Conservation (phyloP, 2,797 vertebrate genomes). For the Tokudaia muenninki region DNA sequence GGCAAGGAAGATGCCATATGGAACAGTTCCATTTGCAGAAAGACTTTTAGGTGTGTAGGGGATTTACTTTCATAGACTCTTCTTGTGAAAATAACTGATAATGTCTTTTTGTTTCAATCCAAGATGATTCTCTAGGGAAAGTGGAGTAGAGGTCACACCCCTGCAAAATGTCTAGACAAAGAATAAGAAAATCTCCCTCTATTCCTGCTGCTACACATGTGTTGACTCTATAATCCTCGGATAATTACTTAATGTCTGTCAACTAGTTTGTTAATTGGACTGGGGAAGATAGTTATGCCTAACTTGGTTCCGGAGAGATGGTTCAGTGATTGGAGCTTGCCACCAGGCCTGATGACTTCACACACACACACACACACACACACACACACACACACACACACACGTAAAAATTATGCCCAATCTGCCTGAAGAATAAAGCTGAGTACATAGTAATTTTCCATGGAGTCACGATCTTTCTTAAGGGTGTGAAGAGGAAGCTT, state of each 20-base stretch:
- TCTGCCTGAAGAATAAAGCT: neutral
- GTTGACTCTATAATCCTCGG: neutral
- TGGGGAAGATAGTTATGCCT: neutral
- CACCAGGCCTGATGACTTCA: neutral
- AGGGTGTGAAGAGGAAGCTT: neutral
- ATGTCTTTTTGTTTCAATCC: neutral
- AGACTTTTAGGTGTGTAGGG: neutral
- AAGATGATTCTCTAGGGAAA: neutral
- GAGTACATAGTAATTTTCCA: neutral
- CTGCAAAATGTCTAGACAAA: neutral
- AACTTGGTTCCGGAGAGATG: neutral
- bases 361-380: neutral
- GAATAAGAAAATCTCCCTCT: conserved; percentile 34
- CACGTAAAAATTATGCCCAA: neutral
- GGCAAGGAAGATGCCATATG: neutral
- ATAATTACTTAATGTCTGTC: neutral
- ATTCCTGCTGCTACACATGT: neutral
- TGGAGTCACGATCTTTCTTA: neutral
- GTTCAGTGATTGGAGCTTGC: neutral
- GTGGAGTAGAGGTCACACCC: neutral
- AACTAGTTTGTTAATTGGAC: neutral
- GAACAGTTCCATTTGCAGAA: neutral
- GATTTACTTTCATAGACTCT: neutral
- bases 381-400: neutral
- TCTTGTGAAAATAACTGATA: neutral